phyloP scores from a whole-genome alignment of 2,797 vertebrate species.

The Halcyon leucocephala region DNA sequence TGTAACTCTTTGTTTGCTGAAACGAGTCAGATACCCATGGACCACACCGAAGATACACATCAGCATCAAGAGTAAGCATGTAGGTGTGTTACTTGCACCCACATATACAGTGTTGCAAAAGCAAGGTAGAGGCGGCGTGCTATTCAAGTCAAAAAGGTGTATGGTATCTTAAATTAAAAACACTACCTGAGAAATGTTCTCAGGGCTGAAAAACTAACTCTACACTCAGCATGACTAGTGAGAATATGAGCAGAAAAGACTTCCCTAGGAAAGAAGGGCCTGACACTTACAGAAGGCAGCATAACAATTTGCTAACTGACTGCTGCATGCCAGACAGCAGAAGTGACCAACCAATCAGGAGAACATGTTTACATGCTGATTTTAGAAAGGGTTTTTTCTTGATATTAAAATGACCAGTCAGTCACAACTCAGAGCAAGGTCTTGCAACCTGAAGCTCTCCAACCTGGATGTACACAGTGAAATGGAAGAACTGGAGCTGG shows the following conservation, averaged over 20 bases:
- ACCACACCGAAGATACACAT: neutral
- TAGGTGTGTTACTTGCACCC: neutral
- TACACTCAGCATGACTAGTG: neutral
- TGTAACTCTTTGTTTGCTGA: constrained; percentile 98
- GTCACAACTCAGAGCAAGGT: neutral
- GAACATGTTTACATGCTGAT: neutral
- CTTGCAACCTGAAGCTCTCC: neutral
- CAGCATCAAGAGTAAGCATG: neutral
- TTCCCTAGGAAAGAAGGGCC: neutral
- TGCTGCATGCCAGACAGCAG: neutral
- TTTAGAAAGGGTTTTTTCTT: neutral
- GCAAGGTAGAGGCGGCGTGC: neutral
- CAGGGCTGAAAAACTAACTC: neutral
- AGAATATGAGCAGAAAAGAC: neutral
- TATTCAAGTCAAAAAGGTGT: neutral
- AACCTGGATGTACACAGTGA: neutral
- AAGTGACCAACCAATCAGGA: neutral
- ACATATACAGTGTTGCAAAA: neutral
- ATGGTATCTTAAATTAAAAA: neutral
- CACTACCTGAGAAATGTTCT: neutral
- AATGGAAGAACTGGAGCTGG: neutral
- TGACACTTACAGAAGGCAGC: neutral
- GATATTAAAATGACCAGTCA: neutral
- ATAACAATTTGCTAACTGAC: neutral
- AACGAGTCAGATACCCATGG: neutral